Evolutionary conservation across 92 coral and sea anemone genomes (phyloP).

Genomic region (Epizoanthus fatuus): DNA sequence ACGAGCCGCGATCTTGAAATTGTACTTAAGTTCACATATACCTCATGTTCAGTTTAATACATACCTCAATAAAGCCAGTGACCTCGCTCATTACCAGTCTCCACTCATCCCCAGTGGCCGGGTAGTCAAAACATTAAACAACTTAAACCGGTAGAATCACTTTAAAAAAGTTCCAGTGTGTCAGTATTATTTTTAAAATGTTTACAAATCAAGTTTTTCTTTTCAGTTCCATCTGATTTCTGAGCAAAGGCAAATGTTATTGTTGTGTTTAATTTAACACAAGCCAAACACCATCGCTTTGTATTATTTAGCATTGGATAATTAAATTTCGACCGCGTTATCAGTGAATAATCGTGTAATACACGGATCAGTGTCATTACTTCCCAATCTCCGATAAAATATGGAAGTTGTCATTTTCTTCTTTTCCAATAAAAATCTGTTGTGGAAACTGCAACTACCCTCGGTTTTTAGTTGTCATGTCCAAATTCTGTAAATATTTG

Average conservation of each 20-base stretch:
- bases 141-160: no score
- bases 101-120: conserved; percentile 79
- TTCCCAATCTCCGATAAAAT: not conserved
- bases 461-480: conserved; percentile 30
- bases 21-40: no score
- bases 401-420: not conserved
- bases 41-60: not conserved
- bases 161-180: no score
- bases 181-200: no score
- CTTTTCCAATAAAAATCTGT: conserved; percentile 6
- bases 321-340: not conserved
- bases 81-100: conserved; percentile 97
- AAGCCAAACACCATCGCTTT: not conserved
- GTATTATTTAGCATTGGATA: no score
- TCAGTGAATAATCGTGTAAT: not conserved
- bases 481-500: conserved; percentile 49
- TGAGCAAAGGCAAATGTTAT: no score
- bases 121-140: no score
- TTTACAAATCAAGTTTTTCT: no score
- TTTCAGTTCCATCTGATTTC: no score
- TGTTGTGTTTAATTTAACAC: no score
- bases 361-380: not conserved
- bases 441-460: not conserved
- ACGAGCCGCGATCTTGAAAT: no score
- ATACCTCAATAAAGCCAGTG: conserved; percentile 92